A percentile compares a stretch with the other conserved stretches of the same genome.
Conservation (phyloP, 2,113 vertebrate genomes). For the Bungarus multicinctus region DNA sequence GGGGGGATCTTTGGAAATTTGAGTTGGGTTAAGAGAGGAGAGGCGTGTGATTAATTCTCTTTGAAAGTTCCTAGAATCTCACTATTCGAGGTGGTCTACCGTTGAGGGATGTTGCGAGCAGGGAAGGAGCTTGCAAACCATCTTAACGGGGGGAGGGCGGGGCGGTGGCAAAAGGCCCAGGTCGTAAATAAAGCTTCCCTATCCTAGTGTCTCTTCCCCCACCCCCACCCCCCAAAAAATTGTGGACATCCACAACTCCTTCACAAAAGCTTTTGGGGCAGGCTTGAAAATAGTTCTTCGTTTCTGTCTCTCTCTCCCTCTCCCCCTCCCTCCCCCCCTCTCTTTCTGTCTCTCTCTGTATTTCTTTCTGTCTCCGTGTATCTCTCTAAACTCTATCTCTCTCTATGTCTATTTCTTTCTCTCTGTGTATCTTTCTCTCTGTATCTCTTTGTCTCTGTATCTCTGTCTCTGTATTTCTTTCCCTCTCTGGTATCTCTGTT, state of each 20-base stretch:
- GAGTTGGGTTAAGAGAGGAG: background rate
- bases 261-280: background rate
- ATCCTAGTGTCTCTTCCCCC: background rate
- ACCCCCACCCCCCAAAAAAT: background rate
- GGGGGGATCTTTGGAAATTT: background rate
- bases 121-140: background rate
- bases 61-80: background rate
- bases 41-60: background rate
- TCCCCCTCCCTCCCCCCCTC: no score
- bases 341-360: no score
- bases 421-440: no score
- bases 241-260: background rate
- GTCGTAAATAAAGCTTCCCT: background rate
- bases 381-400: no score
- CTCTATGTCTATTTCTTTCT: no score
- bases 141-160: no score
- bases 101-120: background rate
- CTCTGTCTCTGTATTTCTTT: no score
- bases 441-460: no score
- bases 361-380: no score
- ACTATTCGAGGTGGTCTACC: background rate
- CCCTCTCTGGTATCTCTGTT: no score
- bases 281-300: background rate
- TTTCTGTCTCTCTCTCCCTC: no score
- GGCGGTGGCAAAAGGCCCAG: background rate